A percentile compares a stretch with the other conserved stretches of the same genome.
These are phyloP conservation scores for Catocala sponsa DNA, from an alignment of 2,888 invertebrate genomes.

Conservation along the genomic window DNA sequence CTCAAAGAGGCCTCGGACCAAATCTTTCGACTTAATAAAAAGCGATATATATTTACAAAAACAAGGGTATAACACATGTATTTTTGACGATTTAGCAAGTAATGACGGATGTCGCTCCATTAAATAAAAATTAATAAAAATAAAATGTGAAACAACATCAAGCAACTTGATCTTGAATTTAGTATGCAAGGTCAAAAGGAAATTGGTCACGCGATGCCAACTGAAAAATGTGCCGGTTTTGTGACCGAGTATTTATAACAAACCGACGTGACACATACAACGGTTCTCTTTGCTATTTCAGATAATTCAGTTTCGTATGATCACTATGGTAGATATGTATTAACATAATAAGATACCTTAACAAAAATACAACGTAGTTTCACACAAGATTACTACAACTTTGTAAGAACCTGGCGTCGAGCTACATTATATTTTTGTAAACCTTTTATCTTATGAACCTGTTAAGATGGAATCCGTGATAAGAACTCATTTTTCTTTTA, in stretches of 20 bases:
- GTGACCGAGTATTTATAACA: slow-evolving; percentile 76
- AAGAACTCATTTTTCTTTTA: no score
- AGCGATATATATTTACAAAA: slow-evolving; percentile 7
- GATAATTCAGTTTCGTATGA: slow-evolving; percentile 50
- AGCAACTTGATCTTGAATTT: slow-evolving; percentile 69
- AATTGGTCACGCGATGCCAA: slow-evolving; percentile 72
- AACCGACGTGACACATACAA: slow-evolving; percentile 69
- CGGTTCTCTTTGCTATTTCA: slow-evolving; percentile 65
- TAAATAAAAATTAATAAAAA: slow-evolving; percentile 44
- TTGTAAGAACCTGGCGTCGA: no score
- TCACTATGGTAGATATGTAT: slow-evolving; percentile 53
- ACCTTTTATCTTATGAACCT: no score
- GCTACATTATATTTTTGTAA: no score
- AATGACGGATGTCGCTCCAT: slow-evolving; percentile 28
- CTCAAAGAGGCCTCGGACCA: slow-evolving; percentile 17
- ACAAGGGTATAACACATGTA: slow-evolving; percentile 9
- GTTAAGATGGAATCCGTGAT: no score
- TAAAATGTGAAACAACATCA: slow-evolving; percentile 58
- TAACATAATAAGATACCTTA: no score
- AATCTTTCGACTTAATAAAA: slow-evolving; percentile 18
- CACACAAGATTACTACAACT: neutral
- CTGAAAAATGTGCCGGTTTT: slow-evolving; percentile 71
- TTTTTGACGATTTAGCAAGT: slow-evolving; percentile 8
- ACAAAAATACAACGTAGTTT: neutral
- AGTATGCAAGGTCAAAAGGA: slow-evolving; percentile 75